Evolutionary conservation across 2,888 invertebrate genomes (phyloP), one percentile per base, ranked within the genome.

Genomic region (Diogma glabrata): DNA sequence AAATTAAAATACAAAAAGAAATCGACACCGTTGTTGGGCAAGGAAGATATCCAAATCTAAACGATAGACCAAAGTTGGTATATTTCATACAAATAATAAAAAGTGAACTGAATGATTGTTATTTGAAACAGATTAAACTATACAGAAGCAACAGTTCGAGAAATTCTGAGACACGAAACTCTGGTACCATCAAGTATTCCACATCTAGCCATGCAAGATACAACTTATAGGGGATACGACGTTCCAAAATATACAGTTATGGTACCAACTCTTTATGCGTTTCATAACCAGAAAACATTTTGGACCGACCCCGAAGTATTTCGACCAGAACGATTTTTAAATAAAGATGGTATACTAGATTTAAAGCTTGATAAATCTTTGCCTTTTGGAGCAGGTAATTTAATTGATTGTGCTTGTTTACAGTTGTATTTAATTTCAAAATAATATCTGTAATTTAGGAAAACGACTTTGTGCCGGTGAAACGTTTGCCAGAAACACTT

Each of bases 391-490:
- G 76, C 78, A 58, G 82, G 82, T 80, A 64, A 64, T n/a, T n/a
- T n/a, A n/a, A n/a, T n/a, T n/a, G n/a, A n/a, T n/a, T n/a, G n/a
- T n/a, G n/a, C n/a, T n/a, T n/a, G n/a, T n/a, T n/a, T n/a, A n/a
- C n/a, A n/a, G n/a, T n/a, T n/a, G n/a, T n/a, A n/a, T n/a, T n/a
- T n/a, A n/a, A n/a, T n/a, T n/a, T n/a, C n/a, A n/a, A n/a, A n/a
- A n/a, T n/a, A n/a, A n/a, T n/a, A n/a, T 8, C 26, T 8, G 10
- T 26, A 26, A 61, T 60, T 1, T 63, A 78, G 83, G 84, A 1
- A 76, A 77, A 57, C 72, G 84, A 24, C 65, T 83, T 0, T 85
- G 85, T 60, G 77, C 81, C 0, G 85, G 84, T 0, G 84, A 84
- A 63, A 83, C 83, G 0, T 82, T 78, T 61, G 77, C 83, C 0